Evolutionary conservation across 2,797 vertebrate species (phyloP).

Genomic region (Periparus ater): DNA sequence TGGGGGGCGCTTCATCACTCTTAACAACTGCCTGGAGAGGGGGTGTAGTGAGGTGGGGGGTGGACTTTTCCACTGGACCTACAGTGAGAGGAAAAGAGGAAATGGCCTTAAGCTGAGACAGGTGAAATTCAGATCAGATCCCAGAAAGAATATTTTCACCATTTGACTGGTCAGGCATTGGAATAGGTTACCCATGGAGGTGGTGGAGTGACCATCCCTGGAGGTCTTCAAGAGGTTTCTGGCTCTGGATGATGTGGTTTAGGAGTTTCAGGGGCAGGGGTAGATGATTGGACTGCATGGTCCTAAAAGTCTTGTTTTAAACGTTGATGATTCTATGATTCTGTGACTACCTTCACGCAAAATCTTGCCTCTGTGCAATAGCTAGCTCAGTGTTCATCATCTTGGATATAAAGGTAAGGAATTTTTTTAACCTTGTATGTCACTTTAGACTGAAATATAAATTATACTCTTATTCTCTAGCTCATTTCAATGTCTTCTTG

Average conservation of each 20-base stretch:
- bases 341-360: background rate
- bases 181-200: background rate
- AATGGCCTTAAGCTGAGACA: background rate
- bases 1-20: rapidly evolving
- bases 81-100: background rate
- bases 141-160: background rate
- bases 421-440: background rate
- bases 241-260: background rate
- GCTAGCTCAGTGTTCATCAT: background rate
- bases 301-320: background rate
- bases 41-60: background rate
- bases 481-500: background rate
- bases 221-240: background rate
- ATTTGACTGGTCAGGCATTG: rapidly evolving
- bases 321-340: background rate
- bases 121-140: background rate
- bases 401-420: background rate
- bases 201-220: too few species aligned
- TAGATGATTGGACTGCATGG: rapidly evolving
- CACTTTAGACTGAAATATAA: background rate
- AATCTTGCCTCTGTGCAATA: background rate
- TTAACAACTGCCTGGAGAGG: background rate
- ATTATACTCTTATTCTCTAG: background rate
- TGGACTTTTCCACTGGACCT: rapidly evolving
- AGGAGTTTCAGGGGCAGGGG: background rate